Evolutionary conservation across 2,797 vertebrate species (phyloP).

Genomic region (Rhinella marina): DNA sequence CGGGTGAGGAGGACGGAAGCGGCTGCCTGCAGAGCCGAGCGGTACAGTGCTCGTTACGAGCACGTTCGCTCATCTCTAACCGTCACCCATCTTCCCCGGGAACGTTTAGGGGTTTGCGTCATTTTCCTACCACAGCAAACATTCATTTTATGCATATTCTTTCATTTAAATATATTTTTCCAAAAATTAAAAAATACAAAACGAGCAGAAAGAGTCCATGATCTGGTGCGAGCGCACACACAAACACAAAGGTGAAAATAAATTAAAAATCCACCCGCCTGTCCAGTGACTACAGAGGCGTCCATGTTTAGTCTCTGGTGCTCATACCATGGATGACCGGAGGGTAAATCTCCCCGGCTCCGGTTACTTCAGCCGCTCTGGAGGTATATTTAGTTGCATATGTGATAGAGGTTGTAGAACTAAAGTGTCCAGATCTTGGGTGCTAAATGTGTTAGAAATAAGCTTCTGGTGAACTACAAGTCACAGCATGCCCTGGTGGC

Average conservation of each 20-base stretch:
- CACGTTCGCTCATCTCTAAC: too few species aligned
- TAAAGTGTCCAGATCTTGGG: background rate
- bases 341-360: background rate
- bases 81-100: background rate
- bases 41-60: too few species aligned
- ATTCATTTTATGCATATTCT: background rate
- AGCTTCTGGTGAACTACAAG: slow-evolving; percentile 8
- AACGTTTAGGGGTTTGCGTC: background rate
- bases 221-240: slow-evolving; percentile 2
- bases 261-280: background rate
- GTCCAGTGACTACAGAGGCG: background rate
- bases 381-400: slow-evolving; percentile 14
- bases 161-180: slow-evolving; percentile 32
- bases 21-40: too few species aligned
- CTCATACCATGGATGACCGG: background rate
- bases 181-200: slow-evolving; percentile 33
- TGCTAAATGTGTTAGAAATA: background rate
- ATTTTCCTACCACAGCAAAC: background rate
- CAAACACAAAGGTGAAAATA: slow-evolving; percentile 3
- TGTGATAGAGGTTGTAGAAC: background rate
- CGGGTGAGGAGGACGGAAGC: too few species aligned
- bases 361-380: background rate
- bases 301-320: background rate
- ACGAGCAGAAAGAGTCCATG: slow-evolving; percentile 9
- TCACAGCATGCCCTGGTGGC: slow-evolving; percentile 3